Conservation (phyloP, 1,140 invertebrate species). For the Ganaspis sp. region DNA sequence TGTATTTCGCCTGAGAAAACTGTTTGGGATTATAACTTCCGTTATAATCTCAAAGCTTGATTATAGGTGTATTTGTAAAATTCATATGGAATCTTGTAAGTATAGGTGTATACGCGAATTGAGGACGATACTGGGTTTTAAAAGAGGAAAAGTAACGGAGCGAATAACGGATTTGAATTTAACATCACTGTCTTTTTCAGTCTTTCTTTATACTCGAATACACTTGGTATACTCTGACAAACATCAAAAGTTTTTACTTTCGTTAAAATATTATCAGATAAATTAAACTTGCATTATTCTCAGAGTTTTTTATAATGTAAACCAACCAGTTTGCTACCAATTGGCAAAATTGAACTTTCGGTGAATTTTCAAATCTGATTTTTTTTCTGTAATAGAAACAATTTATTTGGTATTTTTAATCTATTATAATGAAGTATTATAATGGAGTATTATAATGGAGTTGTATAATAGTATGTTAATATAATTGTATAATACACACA, state of each 20-base stretch:
- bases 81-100: not conserved
- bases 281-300: no score
- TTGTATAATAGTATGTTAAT: no score
- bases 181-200: conserved; percentile 13
- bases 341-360: no score
- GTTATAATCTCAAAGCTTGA: not conserved
- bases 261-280: no score
- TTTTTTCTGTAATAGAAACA: no score
- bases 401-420: no score
- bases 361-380: no score
- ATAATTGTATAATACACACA: no score
- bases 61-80: conserved; percentile 3
- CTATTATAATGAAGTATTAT: no score
- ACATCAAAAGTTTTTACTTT: not conserved
- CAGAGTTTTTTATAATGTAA: no score
- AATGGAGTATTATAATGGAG: no score
- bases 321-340: no score
- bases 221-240: not conserved
- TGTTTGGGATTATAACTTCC: conserved; percentile 10
- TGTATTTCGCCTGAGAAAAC: not conserved
- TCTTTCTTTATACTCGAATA: conserved; percentile 9
- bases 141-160: conserved; percentile 8
- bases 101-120: not conserved
- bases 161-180: conserved; percentile 14
- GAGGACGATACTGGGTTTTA: conserved; percentile 8